Percentiles rank a stretch among this genome's conserved stretches.
phyloP scores from a whole-genome alignment of 2,888 invertebrate species.

The Meteorus cinctellus region DNA sequence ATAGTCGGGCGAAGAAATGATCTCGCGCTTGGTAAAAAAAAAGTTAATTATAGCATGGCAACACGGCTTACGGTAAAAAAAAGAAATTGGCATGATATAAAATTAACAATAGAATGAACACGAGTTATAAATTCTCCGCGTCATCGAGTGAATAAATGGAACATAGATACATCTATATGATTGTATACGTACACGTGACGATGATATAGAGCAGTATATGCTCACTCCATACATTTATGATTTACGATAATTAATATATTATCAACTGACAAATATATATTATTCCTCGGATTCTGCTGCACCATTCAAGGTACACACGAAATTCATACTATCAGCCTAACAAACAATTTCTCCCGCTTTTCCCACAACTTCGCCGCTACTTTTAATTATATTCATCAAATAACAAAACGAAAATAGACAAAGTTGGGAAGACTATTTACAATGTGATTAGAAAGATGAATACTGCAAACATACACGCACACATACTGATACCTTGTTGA shows the following conservation, averaged over 20 bases:
- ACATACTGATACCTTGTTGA: constrained; percentile 16
- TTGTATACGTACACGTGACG: background rate
- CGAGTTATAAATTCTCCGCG: background rate
- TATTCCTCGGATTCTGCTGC: constrained; percentile 4
- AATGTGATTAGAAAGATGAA: constrained; percentile 21
- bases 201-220: constrained; percentile 9
- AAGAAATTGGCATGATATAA: constrained; percentile 4
- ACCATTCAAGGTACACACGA: constrained; percentile 16
- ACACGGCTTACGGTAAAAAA: constrained; percentile 1
- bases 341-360: constrained; percentile 13
- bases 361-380: background rate
- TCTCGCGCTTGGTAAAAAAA: background rate
- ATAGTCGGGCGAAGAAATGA: background rate
- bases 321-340: background rate
- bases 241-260: constrained; percentile 16
- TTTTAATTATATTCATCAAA: constrained; percentile 25
- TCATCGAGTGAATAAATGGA: constrained; percentile 13
- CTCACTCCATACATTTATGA: background rate
- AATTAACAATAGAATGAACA: constrained; percentile 6
- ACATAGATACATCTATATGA: background rate
- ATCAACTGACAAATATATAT: constrained; percentile 26
- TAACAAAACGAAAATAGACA: constrained; percentile 26
- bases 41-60: background rate
- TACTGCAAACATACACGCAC: constrained; percentile 12
- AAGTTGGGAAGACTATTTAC: constrained; percentile 29